Evolutionary conservation across 92 coral and sea anemone species (phyloP).

Genomic region (Palythoa heliodiscus): DNA sequence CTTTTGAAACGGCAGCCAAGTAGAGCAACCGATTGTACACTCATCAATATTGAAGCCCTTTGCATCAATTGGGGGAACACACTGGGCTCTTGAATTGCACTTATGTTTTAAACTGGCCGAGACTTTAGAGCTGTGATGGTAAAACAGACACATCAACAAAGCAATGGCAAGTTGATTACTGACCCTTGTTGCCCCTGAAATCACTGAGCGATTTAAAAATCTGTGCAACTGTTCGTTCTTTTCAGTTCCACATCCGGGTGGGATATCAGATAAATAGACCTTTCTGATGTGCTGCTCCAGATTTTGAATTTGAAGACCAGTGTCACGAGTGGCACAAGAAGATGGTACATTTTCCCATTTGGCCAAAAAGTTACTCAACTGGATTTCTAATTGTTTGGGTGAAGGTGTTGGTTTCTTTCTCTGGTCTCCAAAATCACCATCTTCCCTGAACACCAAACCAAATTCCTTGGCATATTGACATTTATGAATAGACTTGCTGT

Average conservation of each 20-base stretch:
- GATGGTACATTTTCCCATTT: conserved; percentile 45
- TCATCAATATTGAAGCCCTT: neutral
- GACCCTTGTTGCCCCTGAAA: conserved; percentile 44
- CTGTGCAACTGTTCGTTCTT: conserved; percentile 44
- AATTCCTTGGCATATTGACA: conserved; percentile 47
- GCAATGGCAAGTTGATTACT: conserved; percentile 45
- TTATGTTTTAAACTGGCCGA: conserved; percentile 9
- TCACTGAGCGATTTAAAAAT: conserved; percentile 39
- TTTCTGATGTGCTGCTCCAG: conserved; percentile 16
- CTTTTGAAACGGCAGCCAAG: no score
- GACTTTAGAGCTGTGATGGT: conserved; percentile 4
- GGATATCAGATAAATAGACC: conserved; percentile 45
- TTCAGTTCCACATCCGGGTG: conserved; percentile 56
- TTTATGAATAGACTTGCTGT: conserved; percentile 2
- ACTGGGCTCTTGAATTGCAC: conserved; percentile 32
- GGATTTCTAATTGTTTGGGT: conserved; percentile 19
- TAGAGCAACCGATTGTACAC: conserved; percentile 3
- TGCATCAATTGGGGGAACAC: conserved; percentile 23
- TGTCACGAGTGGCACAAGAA: conserved; percentile 8
- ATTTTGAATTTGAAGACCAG: conserved; percentile 27
- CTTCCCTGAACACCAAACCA: conserved; percentile 49
- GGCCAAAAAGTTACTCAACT: conserved; percentile 34
- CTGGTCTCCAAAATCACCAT: conserved; percentile 33
- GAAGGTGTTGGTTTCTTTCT: conserved; percentile 35
- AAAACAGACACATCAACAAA: conserved; percentile 38